Evolutionary conservation across 2,113 vertebrate genomes (phyloP).

Genomic region (Phasianus colchicus): DNA sequence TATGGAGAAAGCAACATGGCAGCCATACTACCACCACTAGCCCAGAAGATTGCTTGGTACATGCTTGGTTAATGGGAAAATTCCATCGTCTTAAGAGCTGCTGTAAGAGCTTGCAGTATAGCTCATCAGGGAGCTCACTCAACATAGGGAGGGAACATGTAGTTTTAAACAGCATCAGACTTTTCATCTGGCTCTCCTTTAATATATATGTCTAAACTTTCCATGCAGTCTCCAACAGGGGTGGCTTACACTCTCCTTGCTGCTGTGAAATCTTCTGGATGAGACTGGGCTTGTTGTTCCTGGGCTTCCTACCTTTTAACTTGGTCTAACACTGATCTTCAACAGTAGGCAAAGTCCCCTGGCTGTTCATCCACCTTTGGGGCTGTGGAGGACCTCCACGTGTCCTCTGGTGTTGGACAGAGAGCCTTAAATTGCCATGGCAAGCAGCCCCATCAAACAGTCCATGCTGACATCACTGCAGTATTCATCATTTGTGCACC

Average conservation of each 20-base stretch:
- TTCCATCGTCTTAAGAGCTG: background rate
- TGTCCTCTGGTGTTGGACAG: background rate
- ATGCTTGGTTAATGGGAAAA: background rate
- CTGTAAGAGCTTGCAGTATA: background rate
- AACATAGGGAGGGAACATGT: accelerated
- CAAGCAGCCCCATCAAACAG: background rate
- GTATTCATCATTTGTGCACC: background rate
- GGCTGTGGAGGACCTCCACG: background rate
- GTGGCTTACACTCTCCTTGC: background rate
- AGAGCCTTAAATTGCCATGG: background rate
- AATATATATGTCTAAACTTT: background rate
- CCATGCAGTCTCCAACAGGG: background rate
- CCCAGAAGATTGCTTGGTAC: background rate
- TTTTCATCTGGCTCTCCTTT: background rate
- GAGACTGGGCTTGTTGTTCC: background rate
- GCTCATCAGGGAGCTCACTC: background rate
- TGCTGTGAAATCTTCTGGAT: background rate
- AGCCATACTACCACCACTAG: background rate
- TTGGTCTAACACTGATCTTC: no score
- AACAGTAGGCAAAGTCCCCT: background rate
- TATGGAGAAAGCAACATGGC: background rate
- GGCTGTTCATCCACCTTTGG: background rate
- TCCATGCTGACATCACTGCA: background rate
- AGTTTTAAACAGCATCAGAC: background rate
- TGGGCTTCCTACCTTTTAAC: background rate